Base-by-base conservation (phyloP, 64 coral and sea anemone species). In the Hydrozoanthus tunicans region DNA sequence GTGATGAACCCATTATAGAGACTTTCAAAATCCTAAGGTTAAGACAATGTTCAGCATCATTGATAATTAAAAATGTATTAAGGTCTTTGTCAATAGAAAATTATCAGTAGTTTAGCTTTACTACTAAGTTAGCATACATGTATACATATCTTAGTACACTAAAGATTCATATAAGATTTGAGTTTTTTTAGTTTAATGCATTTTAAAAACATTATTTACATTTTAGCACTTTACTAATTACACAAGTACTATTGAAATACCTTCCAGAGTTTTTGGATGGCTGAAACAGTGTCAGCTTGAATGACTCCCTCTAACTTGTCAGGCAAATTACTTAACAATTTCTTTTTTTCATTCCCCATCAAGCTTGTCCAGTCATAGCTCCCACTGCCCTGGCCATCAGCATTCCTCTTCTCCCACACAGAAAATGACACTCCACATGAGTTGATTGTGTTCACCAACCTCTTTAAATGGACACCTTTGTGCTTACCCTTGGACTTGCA, bases 271-370 rank as follows among this genome's bases (percentile, higher is more conserved):
- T 86, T 24, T 53, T 65, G 13, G 43, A 86, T 62, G 24, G 14
- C 17, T 32, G 51, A 5, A 55, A 6, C 14, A 24, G 66, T 56
- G 64, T 86, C 83, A 67, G 64, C 13, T 23, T 86, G 83, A 54
- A 86, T 69, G 11, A 70, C 83, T 6, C 17, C 64, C 53, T 55
- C 9, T 11, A 86, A 25, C 53, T 73, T 69, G n/a, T 58, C 58
- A 14, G 90, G 77, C 13, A 51, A 27, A 17, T 53, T 58, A 6
- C 51, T 60, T 12, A 90, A 51, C 15, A 90, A 61, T 11, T 17
- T 82, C 78, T 90, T 90, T n/a, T 81, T 94, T 24, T 91, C 93
- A 56, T 74, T 56, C 55, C 93, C 93, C 88, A 94, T 94, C 4
- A 91, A 73, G 13, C 83, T 89, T 4, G 92, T 93, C 62, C 76